Conservation (phyloP, 1,140 invertebrate species). For the Ostrea denselamellosa region DNA sequence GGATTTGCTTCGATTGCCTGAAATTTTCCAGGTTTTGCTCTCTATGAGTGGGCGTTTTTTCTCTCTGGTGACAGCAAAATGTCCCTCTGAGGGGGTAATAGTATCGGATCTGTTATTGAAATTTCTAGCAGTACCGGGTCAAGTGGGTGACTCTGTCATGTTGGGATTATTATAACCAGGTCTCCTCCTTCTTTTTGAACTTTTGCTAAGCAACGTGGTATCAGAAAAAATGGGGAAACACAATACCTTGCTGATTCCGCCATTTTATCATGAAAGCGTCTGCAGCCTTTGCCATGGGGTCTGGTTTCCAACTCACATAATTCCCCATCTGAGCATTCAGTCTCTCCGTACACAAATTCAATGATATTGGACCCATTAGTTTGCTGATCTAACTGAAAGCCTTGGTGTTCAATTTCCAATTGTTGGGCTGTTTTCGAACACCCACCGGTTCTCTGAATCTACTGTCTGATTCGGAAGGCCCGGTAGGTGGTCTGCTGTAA, state of each 20-base stretch:
- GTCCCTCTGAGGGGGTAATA: slow-evolving; percentile 37
- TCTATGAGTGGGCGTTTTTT: background rate
- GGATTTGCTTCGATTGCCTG: background rate
- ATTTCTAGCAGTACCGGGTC: slow-evolving; percentile 37
- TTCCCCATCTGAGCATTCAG: background rate
- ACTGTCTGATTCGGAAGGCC: slow-evolving; percentile 17
- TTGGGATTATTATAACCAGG: background rate
- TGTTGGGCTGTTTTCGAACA: slow-evolving; percentile 25
- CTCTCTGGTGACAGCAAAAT: background rate
- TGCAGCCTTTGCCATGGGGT: background rate
- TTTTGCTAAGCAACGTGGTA: slow-evolving; percentile 37
- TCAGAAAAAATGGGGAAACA: slow-evolving; percentile 36
- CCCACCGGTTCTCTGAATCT: slow-evolving; percentile 44
- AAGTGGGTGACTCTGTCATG: slow-evolving; percentile 40
- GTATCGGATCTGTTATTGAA: slow-evolving; percentile 33
- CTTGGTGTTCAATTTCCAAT: slow-evolving; percentile 48
- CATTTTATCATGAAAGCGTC: slow-evolving; percentile 30
- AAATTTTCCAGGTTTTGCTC: slow-evolving; percentile 14
- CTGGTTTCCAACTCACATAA: slow-evolving; percentile 41
- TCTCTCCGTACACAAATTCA: slow-evolving; percentile 53
- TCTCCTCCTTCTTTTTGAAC: background rate
- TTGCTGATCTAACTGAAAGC: slow-evolving; percentile 44
- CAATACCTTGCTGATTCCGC: background rate
- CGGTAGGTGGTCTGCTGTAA: slow-evolving; percentile 48
- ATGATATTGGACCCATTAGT: slow-evolving; percentile 17